Base-by-base conservation (phyloP, 2,113 vertebrate genomes). In the Polypterus bichir region DNA sequence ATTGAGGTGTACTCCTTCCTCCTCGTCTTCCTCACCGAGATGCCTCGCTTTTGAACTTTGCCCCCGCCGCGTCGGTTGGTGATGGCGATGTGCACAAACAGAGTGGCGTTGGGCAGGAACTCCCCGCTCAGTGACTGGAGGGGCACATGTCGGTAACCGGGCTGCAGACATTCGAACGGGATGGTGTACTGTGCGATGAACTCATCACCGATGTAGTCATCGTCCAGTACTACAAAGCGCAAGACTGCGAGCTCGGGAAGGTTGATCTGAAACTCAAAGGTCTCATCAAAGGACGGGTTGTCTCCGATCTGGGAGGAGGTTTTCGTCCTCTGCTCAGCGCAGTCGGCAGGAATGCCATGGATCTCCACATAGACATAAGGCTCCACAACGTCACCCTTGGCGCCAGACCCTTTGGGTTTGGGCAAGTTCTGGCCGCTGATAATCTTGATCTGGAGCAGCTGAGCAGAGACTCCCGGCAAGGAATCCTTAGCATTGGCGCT, bases 101-200 rank as follows among this genome's bases (percentile, higher is more conserved):
- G 69, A 3, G 89, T 92, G 57, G 90, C 89, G 3, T 95, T 91
- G 58, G 87, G 82, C 59, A 94, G 77, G 57, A 89, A 89, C 70
- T 95, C 92, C 7, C 92, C 92, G 0, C 86, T 84, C 60, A 95
- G 76, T 1, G 90, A 91, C 60, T 92, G 92, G 2, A 95, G 79
- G 1, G 92, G 92, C 56, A 95, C 85, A 0, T 95, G 92, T 62
- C 92, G 85, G 67, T 93, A 95, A 59, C 92, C 92, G 0, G 90
- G 86, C 73, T 93, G 92, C 72, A 94, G 81, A 76, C 92, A 94
- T 77, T 94, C 92, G 1, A 93, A 92, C 4, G 92, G 92, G 62
- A 95, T 93, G 63, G 92, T 93, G 81, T 94, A 94, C 81, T 95
- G 92, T 63, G 89, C 92, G 2, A 95, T 95, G 74, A 95, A 95